Evolutionary conservation across 2,888 invertebrate species (phyloP).

Genomic region (Byasa hedistus): DNA sequence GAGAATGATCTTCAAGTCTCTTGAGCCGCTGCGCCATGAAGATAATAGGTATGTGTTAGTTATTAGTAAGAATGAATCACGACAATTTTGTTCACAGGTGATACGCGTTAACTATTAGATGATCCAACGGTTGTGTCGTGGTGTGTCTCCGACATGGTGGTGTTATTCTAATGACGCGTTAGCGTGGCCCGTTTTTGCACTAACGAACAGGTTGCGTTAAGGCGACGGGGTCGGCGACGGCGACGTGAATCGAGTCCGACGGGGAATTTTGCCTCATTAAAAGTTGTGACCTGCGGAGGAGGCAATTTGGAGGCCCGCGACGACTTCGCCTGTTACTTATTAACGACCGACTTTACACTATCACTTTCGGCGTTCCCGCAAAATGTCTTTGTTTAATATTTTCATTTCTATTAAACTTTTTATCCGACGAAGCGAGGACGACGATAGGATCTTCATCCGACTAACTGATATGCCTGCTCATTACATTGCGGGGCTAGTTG

Average conservation of each 20-base stretch:
- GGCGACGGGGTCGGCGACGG: constrained; percentile 68
- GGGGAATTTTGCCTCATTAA: constrained; percentile 80
- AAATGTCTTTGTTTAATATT: constrained; percentile 29
- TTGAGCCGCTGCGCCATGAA: too few relatives aligned
- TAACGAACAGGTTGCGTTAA: constrained; percentile 80
- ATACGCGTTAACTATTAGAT: background rate
- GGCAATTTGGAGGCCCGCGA: constrained; percentile 73
- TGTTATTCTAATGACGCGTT: constrained; percentile 79
- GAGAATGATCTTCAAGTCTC: too few relatives aligned
- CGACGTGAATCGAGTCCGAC: constrained; percentile 63
- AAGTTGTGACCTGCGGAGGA: constrained; percentile 76
- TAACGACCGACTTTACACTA: constrained; percentile 70
- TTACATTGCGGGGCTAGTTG: too few relatives aligned
- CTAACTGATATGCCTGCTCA: too few relatives aligned
- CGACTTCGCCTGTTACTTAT: constrained; percentile 66
- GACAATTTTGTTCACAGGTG: too few relatives aligned
- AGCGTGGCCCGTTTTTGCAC: constrained; percentile 77
- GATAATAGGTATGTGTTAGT: too few relatives aligned
- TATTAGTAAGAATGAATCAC: too few relatives aligned
- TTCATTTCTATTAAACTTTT: constrained; percentile 8
- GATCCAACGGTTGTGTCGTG: constrained; percentile 31
- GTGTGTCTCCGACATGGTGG: constrained; percentile 61
- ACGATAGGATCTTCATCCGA: too few relatives aligned
- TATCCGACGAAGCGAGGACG: too few relatives aligned
- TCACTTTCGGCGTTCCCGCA: constrained; percentile 41